phyloP scores from a whole-genome alignment of 2,888 invertebrate genomes.

The Acanthacorydalis orientalis region DNA sequence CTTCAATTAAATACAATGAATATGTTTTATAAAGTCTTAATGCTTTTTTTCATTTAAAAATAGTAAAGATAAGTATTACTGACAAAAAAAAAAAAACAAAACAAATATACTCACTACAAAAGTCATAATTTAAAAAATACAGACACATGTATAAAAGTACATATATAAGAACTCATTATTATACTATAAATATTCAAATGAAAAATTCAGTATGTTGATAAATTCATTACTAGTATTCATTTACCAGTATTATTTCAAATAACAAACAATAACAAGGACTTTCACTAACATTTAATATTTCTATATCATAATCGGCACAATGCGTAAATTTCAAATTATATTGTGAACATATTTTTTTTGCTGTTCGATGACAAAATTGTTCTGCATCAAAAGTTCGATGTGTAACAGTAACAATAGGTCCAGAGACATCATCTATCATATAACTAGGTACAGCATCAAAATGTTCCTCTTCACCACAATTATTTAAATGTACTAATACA shows the following conservation, averaged over 20 bases:
- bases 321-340: conserved; percentile 23
- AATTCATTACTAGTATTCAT: too few species aligned
- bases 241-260: too few species aligned
- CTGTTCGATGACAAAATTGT: conserved; percentile 25
- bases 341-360: conserved; percentile 24
- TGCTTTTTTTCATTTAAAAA: too few species aligned
- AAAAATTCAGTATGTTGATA: too few species aligned
- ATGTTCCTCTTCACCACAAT: conserved; percentile 19
- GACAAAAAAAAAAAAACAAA: too few species aligned
- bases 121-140: neutral
- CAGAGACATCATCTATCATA: conserved; percentile 22
- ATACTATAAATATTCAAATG: too few species aligned
- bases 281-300: conserved; percentile 23
- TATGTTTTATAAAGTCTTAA: too few species aligned
- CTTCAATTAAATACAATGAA: too few species aligned
- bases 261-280: too few species aligned
- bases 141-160: neutral
- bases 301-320: conserved; percentile 27
- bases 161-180: neutral
- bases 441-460: conserved; percentile 25
- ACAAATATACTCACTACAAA: too few species aligned
- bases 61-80: too few species aligned
- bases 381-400: conserved; percentile 28
- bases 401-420: conserved; percentile 25
- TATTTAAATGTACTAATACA: conserved; percentile 22